Evolutionary conservation across 2,113 vertebrate species (phyloP).

Genomic region (Panthera uncia): DNA sequence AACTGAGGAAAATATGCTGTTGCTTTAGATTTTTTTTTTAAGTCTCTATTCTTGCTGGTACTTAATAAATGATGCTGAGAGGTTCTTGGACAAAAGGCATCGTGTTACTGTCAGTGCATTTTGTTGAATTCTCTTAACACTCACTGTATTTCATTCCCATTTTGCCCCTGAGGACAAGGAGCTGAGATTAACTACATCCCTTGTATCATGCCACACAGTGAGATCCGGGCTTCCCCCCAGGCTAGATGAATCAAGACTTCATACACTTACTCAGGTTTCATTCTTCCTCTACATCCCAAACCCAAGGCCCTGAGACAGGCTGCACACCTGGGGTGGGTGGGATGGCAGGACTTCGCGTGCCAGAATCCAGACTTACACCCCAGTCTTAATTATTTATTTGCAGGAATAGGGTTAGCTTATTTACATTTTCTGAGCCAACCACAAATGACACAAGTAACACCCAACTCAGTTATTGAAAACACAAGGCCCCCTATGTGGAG

Average conservation of each 20-base stretch:
- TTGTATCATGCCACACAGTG: background rate
- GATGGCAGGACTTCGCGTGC: background rate
- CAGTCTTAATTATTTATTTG: background rate
- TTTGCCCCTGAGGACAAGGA: background rate
- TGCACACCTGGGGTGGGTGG: fast-evolving
- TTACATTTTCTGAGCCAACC: background rate
- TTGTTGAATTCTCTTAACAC: background rate
- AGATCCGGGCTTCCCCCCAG: background rate
- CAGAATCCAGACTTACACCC: background rate
- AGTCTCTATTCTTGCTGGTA: background rate
- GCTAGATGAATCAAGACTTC: background rate
- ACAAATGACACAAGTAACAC: background rate
- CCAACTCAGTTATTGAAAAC: background rate
- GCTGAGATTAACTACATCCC: background rate
- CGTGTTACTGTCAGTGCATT: background rate
- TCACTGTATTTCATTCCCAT: background rate
- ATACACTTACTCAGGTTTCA: background rate
- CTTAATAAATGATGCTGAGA: background rate
- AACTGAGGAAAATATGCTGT: too few relatives aligned
- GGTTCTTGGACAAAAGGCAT: background rate
- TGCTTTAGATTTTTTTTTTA: background rate
- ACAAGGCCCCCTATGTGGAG: background rate
- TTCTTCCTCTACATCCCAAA: background rate
- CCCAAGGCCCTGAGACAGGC: fast-evolving
- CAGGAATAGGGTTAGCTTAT: too few relatives aligned